Base-by-base conservation (phyloP, 2,113 vertebrate genomes). In the Morphnarchus princeps region DNA sequence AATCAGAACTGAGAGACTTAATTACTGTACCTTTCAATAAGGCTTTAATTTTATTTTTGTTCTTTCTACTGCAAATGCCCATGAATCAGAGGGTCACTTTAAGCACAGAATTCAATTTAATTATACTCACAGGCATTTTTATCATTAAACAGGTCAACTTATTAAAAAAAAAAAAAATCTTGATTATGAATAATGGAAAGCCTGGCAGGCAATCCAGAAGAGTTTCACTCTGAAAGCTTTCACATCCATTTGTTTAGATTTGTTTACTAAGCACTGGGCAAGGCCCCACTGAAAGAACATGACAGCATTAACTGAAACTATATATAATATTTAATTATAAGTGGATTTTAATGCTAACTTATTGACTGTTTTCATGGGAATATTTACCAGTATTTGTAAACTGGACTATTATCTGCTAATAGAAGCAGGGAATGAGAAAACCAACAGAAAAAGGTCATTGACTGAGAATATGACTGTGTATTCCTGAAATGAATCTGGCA, bases 1-100 rank as follows among this genome's bases (percentile, higher is more conserved):
- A 94, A 90, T 82, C 92, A 96, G 92, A 96, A 97, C 43, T 47
- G 89, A 97, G 97, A 98, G 97, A 97, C 79, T 98, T 98, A 98
- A 98, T 98, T 97, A 98, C 84, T 96, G 95, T 95, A 97, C 91
- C 94, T 96, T 96, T 93, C 96, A 97, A 72, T 78, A 82, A 96
- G 87, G 73, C 80, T 94, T 96, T 97, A 40, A 97, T 97, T 98
- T 97, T 87, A 97, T 96, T 97, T 97, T 95, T 94, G 96, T 95
- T 97, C 96, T 92, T 95, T 93, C 92, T 88, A 43, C 88, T 97
- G 83, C 93, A 93, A 95, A 91, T 97, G 95, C 94, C 93, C 77
- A 91, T 95, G 97, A 98, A 97, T 97, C 95, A 97, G 72, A 96
- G 91, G 88, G 96, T 93, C 97, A 90, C 90, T 97, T 97, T 84